Evolutionary conservation across 2,797 vertebrate species (phyloP).

Genomic region (Trematomus bernacchii): DNA sequence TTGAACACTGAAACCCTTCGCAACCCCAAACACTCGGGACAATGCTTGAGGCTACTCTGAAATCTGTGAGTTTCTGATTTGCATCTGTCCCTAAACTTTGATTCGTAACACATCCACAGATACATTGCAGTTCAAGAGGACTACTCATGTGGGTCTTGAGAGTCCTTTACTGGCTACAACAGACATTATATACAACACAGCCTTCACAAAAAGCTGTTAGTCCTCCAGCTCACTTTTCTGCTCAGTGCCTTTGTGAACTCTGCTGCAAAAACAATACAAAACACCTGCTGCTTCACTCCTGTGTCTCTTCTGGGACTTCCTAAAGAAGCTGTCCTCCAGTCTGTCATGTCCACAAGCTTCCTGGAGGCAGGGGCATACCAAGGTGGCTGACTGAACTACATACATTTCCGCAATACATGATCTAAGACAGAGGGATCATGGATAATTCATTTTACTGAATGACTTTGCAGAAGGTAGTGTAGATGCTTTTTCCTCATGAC

Average conservation of each 20-base stretch:
- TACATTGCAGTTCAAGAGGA: neutral
- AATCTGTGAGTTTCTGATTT: neutral
- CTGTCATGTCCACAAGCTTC: neutral
- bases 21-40: neutral
- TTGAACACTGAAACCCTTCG: neutral
- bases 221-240: neutral
- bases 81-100: neutral
- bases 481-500: constrained; percentile 30
- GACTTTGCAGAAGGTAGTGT: constrained; percentile 31
- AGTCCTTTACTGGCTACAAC: neutral
- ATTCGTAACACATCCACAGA: neutral
- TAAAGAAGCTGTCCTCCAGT: constrained; percentile 16
- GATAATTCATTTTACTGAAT: constrained; percentile 55
- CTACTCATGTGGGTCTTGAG: neutral
- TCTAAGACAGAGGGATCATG: constrained; percentile 9
- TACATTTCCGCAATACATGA: constrained; percentile 14
- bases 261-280: constrained; percentile 13
- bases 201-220: neutral
- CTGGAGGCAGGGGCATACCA: neutral
- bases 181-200: neutral
- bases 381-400: constrained; percentile 16
- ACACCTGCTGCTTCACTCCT: constrained; percentile 1
- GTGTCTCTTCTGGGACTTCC: constrained; percentile 13
- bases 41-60: neutral
- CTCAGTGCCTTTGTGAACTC: constrained; percentile 1